Percentiles rank a stretch among this genome's conserved stretches.
Conservation (phyloP, 2,888 invertebrate genomes). For the Plutella xylostella region DNA sequence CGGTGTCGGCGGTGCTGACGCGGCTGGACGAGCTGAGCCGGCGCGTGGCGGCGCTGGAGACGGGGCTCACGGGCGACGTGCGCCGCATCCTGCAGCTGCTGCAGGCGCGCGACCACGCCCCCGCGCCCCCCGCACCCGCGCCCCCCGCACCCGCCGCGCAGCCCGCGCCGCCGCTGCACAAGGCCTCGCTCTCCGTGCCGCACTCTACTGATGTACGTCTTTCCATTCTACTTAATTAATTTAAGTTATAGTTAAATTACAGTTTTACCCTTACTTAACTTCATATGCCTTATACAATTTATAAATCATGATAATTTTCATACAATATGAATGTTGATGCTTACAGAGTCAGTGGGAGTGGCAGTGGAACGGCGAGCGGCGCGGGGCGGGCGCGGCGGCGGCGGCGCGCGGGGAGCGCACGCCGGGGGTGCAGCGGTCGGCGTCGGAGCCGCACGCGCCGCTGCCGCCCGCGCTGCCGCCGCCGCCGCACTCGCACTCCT, state of each 20-base stretch:
- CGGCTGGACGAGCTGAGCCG: slow-evolving; percentile 78
- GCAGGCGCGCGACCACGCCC: slow-evolving; percentile 52
- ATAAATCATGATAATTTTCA: no score
- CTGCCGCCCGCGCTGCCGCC: slow-evolving; percentile 59
- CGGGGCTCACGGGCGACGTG: slow-evolving; percentile 79
- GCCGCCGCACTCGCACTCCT: slow-evolving; percentile 65
- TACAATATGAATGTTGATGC: neutral
- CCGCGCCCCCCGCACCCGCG: slow-evolving; percentile 31
- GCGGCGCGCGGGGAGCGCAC: slow-evolving; percentile 36
- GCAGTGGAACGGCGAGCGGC: slow-evolving; percentile 49
- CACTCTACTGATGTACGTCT: slow-evolving; percentile 41
- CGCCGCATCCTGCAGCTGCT: slow-evolving; percentile 77
- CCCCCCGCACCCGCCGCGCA: slow-evolving; percentile 37
- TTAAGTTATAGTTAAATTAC: neutral
- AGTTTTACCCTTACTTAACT: no score
- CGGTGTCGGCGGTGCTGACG: slow-evolving; percentile 68
- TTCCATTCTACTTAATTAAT: neutral
- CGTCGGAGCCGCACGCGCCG: slow-evolving; percentile 72
- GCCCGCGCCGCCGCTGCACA: slow-evolving; percentile 48
- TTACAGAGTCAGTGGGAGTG: slow-evolving; percentile 46
- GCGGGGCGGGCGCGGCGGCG: slow-evolving; percentile 28
- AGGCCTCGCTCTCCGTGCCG: slow-evolving; percentile 55
- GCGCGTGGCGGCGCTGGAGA: slow-evolving; percentile 78
- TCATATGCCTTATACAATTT: no score
- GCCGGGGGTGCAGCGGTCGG: slow-evolving; percentile 69